Evolutionary conservation across 1,140 invertebrate genomes (phyloP), one percentile per base, ranked within the genome.

Genomic region (Calliopsis andreniformis): DNA sequence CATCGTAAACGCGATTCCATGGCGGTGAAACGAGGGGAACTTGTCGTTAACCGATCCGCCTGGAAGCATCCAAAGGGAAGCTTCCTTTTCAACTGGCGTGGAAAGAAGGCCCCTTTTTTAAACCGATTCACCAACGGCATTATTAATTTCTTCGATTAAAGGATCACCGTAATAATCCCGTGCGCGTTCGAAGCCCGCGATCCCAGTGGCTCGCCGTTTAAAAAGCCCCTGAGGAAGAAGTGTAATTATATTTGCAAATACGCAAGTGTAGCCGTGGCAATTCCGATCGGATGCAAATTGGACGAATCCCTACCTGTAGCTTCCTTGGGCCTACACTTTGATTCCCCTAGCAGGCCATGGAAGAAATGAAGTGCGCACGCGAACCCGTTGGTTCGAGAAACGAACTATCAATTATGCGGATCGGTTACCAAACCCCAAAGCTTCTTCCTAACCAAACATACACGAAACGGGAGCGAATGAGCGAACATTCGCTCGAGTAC

Each of bases 101-200:
- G 45, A n/a, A 47, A 5, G 45, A 18, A 47, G 45, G 45, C 47
- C 47, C 47, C 4, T 20, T 49, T 49, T 49, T 49, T 10, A 10
- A 20, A 59, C 39, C 56, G 56, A 59, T 39, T n/a, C 56, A 8
- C 56, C 25, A 55, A 55, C 51, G 51, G 51, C 28, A 25, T 32
- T 42, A 59, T 59, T 59, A 59, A 59, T 59, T 59, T n/a, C 56
- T 18, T 18, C 56, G 56, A 59, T 59, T 39, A 59, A 59, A 32
- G 56, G 39, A 59, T 59, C 32, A 59, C 56, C 30, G 56, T 59
- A 59, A 59, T 59, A 59, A 59, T 59, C 56, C 56, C 56, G 39
- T 59, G 32, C 56, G 56, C 32, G 39, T 39, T 59, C 56, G 32
- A 10, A 0, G 56, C 30, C 10, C 20, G 32, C 32, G 32, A 14